Evolutionary conservation across 2,113 vertebrate species (phyloP), one percentile per base, ranked within the genome.

Genomic region (Python bivittatus): DNA sequence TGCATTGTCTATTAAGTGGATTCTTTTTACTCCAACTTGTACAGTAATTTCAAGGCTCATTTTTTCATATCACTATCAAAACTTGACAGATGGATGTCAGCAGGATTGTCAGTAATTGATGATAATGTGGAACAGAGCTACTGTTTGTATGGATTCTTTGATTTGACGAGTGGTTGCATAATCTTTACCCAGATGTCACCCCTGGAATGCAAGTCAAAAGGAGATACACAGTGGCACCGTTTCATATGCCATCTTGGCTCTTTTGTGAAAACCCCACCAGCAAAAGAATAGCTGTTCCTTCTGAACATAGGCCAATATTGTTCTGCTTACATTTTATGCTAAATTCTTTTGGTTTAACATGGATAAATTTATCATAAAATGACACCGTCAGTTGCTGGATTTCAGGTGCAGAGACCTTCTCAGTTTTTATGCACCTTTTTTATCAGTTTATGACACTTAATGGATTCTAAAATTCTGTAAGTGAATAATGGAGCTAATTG

Each of bases 101-200:
- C 0, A 1, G 56, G 87, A 88, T 38, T 88, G 23, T 89, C 68
- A 91, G 22, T 92, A 95, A 52, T 88, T 53, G 33, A 29, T 93
- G 64, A 48, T 0, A 8, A 86, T 0, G 22, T 7, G 83, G 25
- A 61, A 64, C 15, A 79, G 68, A 93, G 89, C 84, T 90, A 57
- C 90, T 94, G 87, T 86, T 91, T 68, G 79, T 90, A 56, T 89
- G 90, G 95, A 93, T 95, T 94, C 92, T 72, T 85, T 83, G 52
- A 91, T 94, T 90, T 94, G 92, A 95, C 84, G 93, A 54, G 20
- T 90, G n/a, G 0, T 0, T 53, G 87, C 92, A 33, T 61, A 94
- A 91, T 53, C 57, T 38, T 91, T 94, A 38, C 87, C 92, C 89
- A 89, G 93, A 90, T 92, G 56, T 86, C 52, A 58, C 52, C 42